Evolutionary conservation across 1,140 invertebrate genomes (phyloP).

Genomic region (Heliconius hewitsoni): DNA sequence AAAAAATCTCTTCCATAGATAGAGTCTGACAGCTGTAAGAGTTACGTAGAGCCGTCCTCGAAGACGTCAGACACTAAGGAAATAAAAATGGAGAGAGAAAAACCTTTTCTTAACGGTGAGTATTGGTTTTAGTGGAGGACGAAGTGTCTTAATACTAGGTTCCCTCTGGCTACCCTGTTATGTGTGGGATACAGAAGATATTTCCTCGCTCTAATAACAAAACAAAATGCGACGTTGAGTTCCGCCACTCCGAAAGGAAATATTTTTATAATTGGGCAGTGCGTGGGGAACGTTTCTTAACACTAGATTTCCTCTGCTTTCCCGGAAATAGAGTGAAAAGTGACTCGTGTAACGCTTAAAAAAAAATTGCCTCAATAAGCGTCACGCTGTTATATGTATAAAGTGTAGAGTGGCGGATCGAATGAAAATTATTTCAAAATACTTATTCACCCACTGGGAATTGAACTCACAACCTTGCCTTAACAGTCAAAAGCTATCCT

Average conservation of each 20-base stretch:
- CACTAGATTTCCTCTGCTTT: no score
- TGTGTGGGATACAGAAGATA: neutral
- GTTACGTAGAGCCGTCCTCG: constrained; percentile 53
- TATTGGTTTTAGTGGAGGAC: constrained; percentile 11
- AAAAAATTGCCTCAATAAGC: no score
- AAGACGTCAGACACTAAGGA: constrained; percentile 42
- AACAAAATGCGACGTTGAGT: neutral
- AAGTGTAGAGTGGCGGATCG: no score
- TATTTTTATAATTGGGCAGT: no score
- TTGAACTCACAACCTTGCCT: neutral
- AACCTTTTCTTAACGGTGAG: constrained; percentile 60
- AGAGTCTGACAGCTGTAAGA: constrained; percentile 58
- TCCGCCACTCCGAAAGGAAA: neutral
- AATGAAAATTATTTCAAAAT: no score
- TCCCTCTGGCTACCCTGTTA: neutral
- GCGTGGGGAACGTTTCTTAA: no score
- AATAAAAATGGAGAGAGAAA: constrained; percentile 49
- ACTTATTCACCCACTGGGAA: neutral
- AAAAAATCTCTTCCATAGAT: constrained; percentile 41
- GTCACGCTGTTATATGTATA: no score
- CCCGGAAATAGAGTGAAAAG: no score
- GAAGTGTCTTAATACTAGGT: neutral
- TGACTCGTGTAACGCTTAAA: no score
- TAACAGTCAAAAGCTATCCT: neutral
- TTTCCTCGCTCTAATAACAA: neutral